Percentiles rank a stretch among this genome's conserved stretches.
phyloP scores from a whole-genome alignment of 1,140 invertebrate species.

The Heliothis virescens region DNA sequence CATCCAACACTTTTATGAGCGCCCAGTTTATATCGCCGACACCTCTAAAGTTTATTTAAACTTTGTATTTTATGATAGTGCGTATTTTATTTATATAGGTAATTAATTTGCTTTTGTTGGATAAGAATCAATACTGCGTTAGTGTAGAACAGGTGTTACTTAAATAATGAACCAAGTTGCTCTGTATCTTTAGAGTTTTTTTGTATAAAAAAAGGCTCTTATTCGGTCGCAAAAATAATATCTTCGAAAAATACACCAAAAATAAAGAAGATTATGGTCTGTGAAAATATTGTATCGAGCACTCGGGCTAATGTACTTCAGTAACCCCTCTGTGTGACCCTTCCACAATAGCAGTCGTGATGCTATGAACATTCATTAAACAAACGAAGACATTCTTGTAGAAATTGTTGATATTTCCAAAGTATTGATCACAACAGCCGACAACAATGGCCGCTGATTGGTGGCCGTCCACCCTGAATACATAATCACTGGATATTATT shows the following conservation, averaged over 20 bases:
- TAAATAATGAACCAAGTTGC: no score
- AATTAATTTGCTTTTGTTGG: background rate
- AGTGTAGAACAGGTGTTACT: no score
- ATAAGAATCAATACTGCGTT: no score
- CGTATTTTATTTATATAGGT: background rate
- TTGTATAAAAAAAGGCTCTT: no score
- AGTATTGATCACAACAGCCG: background rate
- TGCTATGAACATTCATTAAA: background rate
- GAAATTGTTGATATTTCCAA: background rate
- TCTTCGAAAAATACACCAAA: no score
- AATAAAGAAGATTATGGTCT: background rate
- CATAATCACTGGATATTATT: constrained; percentile 12
- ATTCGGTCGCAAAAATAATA: no score
- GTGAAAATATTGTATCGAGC: no score
- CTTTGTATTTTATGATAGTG: constrained; percentile 21
- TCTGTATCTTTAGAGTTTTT: no score
- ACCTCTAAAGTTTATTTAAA: constrained; percentile 15
- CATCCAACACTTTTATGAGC: constrained; percentile 32
- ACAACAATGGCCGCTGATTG: background rate
- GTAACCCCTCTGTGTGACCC: no score
- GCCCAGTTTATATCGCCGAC: constrained; percentile 25
- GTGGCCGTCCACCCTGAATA: background rate
- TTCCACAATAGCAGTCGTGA: no score
- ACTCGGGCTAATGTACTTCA: no score
- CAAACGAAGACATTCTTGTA: background rate